Evolutionary conservation across 2,113 vertebrate genomes (phyloP).

Genomic region (Sclerurus mexicanus): DNA sequence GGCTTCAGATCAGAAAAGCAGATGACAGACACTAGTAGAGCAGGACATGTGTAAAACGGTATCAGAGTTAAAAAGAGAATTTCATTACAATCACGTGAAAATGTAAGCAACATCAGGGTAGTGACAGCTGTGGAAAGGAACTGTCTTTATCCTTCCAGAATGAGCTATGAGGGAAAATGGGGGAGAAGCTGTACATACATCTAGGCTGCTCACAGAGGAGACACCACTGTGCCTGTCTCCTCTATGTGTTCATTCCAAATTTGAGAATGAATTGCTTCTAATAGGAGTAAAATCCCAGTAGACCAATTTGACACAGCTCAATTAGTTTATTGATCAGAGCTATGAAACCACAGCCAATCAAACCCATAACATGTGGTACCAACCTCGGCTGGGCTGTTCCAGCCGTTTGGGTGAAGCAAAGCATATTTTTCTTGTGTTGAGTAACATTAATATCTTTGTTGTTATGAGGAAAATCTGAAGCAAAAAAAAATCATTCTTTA

Average conservation of each 20-base stretch:
- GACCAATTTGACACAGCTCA: slow-evolving; percentile 26
- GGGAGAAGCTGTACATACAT: neutral
- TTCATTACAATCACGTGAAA: neutral
- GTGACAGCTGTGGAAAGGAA: neutral
- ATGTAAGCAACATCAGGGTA: neutral
- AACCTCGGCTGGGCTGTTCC: neutral
- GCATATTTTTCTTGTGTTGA: neutral
- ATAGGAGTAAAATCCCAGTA: slow-evolving; percentile 26
- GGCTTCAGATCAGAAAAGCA: neutral
- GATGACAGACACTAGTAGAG: neutral
- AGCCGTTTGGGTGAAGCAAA: neutral
- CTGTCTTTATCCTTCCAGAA: neutral
- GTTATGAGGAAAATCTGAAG: neutral
- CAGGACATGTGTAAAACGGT: neutral
- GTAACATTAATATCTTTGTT: neutral
- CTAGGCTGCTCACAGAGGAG: neutral
- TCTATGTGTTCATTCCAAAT: neutral
- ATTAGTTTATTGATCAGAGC: slow-evolving; percentile 50
- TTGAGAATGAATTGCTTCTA: slow-evolving; percentile 1
- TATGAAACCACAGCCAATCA: slow-evolving; percentile 8
- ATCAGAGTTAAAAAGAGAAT: neutral
- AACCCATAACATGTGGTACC: neutral
- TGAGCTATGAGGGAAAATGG: neutral
- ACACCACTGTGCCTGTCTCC: neutral
- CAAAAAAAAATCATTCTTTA: neutral